A percentile compares a stretch with the other conserved stretches of the same genome.
These are phyloP conservation scores for Zaprionus africanus DNA, from an alignment of 1,140 invertebrate species.

Conservation along the genomic window DNA sequence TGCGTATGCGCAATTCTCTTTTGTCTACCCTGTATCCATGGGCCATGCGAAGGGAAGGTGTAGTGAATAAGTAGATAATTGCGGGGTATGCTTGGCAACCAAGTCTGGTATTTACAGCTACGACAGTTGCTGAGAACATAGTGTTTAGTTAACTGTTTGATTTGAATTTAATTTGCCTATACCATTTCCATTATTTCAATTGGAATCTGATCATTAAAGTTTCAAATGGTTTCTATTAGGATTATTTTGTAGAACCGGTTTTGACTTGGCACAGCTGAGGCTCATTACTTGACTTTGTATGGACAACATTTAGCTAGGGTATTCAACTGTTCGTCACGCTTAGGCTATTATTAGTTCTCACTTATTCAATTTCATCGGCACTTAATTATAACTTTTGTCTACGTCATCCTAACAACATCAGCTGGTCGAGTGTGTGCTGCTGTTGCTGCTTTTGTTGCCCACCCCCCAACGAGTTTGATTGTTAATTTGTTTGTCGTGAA, in stretches of 20 bases:
- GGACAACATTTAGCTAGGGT: conserved; percentile 37
- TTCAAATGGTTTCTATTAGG: conserved; percentile 12
- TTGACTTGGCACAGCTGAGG: background rate
- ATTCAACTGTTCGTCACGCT: conserved; percentile 55
- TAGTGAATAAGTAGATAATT: background rate
- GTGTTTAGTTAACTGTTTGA: background rate
- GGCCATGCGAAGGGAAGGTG: background rate
- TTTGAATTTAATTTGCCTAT: background rate
- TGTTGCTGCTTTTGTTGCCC: conserved; percentile 49
- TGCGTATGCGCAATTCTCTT: conserved; percentile 62
- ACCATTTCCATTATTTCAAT: background rate
- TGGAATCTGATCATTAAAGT: background rate
- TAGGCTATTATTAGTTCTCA: conserved; percentile 44
- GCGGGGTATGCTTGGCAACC: background rate
- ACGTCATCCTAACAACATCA: conserved; percentile 63
- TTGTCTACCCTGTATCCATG: conserved; percentile 4
- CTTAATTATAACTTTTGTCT: conserved; percentile 76
- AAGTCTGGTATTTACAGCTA: background rate
- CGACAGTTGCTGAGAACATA: background rate
- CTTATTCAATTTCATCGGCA: conserved; percentile 71
- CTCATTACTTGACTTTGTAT: conserved; percentile 17
- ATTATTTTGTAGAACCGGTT: conserved; percentile 13
- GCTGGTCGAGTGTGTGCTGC: conserved; percentile 45
- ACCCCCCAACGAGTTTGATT: conserved; percentile 58
- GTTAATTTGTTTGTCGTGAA: conserved; percentile 75